Evolutionary conservation across 2,797 vertebrate genomes (phyloP).

Genomic region (Melanogrammus aeglefinus): DNA sequence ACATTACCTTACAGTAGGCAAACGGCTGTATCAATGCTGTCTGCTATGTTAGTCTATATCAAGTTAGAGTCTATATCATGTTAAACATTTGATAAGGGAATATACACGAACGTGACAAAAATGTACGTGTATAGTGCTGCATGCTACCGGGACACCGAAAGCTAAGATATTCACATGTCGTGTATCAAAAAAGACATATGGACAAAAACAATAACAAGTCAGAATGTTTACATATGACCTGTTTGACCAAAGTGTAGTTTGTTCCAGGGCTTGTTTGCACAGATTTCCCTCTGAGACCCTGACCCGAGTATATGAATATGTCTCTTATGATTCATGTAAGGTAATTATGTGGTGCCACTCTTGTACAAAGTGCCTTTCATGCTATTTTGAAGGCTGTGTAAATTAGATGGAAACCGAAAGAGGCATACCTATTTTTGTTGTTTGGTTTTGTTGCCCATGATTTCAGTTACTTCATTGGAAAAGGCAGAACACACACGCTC

Average conservation of each 20-base stretch:
- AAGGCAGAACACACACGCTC: not conserved
- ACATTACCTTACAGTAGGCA: not conserved
- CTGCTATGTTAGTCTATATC: not conserved
- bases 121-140: no score
- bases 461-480: not conserved
- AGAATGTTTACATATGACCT: not conserved
- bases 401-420: not conserved
- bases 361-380: not conserved
- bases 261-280: not conserved
- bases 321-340: conserved; percentile 7
- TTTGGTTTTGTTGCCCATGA: not conserved
- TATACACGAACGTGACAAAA: no score
- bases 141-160: not conserved
- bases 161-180: not conserved
- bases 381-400: not conserved
- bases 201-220: not conserved
- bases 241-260: not conserved
- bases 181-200: not conserved
- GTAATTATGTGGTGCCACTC: not conserved
- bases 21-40: not conserved
- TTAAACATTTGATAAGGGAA: not conserved
- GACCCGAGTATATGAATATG: not conserved
- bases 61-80: not conserved
- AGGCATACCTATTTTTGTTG: not conserved
- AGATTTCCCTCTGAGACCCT: not conserved